Percentiles rank a stretch among this genome's conserved stretches.
phyloP scores from a whole-genome alignment of 2,797 vertebrate species.

The Dendrocincla tyrannina region DNA sequence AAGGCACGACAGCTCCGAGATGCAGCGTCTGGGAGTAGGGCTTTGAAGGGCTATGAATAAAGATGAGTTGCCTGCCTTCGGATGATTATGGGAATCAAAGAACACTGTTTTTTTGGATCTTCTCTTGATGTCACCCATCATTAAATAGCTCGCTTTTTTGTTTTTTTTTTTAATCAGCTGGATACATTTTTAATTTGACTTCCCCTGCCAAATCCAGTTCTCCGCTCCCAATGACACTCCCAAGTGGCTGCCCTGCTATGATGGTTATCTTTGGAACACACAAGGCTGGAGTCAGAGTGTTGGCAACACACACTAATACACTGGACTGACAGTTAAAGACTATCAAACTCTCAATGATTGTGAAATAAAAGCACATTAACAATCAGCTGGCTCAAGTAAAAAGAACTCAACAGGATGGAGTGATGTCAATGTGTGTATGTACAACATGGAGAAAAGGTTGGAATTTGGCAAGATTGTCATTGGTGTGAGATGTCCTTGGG shows the following conservation, averaged over 20 bases:
- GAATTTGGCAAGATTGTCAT: neutral
- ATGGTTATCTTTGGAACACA: neutral
- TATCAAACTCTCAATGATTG: neutral
- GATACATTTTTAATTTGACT: slow-evolving; percentile 52
- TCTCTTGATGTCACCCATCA: slow-evolving; percentile 31
- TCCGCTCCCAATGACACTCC: neutral
- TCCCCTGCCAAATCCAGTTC: slow-evolving; percentile 19
- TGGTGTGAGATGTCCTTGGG: neutral
- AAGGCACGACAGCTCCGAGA: neutral
- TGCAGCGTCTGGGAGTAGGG: neutral
- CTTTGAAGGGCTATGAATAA: slow-evolving; percentile 54
- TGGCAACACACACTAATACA: neutral
- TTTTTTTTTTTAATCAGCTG: slow-evolving; percentile 6
- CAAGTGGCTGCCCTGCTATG: neutral
- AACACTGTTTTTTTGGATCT: neutral
- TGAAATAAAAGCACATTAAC: slow-evolving; percentile 33
- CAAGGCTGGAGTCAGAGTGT: neutral
- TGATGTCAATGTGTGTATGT: neutral
- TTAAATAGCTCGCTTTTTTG: neutral
- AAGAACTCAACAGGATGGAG: slow-evolving; percentile 1
- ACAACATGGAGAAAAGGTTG: neutral
- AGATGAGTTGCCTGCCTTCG: slow-evolving; percentile 48
- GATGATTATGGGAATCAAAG: slow-evolving; percentile 47
- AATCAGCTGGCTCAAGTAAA: slow-evolving; percentile 27
- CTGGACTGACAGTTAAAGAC: neutral